Percentiles rank a stretch among this genome's conserved stretches.
Conservation (phyloP, 2,888 invertebrate species). For the Perizoma affinitatum region DNA sequence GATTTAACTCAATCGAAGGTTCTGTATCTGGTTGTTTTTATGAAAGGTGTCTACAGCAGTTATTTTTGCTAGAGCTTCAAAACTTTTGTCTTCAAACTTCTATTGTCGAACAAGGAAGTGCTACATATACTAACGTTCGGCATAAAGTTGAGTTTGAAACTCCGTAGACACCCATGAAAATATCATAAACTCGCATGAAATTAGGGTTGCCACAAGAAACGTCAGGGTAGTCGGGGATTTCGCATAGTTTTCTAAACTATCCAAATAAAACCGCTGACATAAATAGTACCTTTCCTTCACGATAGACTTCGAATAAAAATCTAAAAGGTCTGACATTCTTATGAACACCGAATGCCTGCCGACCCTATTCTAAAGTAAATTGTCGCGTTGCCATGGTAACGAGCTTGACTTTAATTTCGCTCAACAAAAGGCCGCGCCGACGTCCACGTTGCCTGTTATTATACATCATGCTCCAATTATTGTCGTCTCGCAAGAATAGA, state of each 20-base stretch:
- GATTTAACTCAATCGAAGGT: background rate
- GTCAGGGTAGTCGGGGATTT: too few relatives aligned
- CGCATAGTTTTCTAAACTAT: too few relatives aligned
- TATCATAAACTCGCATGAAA: slow-evolving; percentile 22
- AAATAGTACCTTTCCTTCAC: too few relatives aligned
- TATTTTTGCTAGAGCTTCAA: background rate
- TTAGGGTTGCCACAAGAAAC: background rate
- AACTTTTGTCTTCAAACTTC: slow-evolving; percentile 10
- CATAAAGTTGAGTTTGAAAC: slow-evolving; percentile 19
- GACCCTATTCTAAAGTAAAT: slow-evolving; percentile 2
- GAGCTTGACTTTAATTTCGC: slow-evolving; percentile 60
- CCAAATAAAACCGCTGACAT: too few relatives aligned
- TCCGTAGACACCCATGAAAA: slow-evolving; percentile 21
- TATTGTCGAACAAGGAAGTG: slow-evolving; percentile 17
- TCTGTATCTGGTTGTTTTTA: background rate
- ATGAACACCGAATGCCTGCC: slow-evolving; percentile 1
- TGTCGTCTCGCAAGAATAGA: slow-evolving; percentile 55
- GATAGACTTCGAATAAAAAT: too few relatives aligned
- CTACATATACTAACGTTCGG: slow-evolving; percentile 12
- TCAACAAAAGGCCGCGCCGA: slow-evolving; percentile 54
- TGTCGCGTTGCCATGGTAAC: slow-evolving; percentile 51
- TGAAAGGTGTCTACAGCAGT: background rate
- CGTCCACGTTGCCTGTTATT: slow-evolving; percentile 51
- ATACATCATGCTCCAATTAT: slow-evolving; percentile 68
- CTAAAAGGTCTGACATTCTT: too few relatives aligned